phyloP scores from a whole-genome alignment of 2,888 invertebrate species.

The Dryomyza anilis region DNA sequence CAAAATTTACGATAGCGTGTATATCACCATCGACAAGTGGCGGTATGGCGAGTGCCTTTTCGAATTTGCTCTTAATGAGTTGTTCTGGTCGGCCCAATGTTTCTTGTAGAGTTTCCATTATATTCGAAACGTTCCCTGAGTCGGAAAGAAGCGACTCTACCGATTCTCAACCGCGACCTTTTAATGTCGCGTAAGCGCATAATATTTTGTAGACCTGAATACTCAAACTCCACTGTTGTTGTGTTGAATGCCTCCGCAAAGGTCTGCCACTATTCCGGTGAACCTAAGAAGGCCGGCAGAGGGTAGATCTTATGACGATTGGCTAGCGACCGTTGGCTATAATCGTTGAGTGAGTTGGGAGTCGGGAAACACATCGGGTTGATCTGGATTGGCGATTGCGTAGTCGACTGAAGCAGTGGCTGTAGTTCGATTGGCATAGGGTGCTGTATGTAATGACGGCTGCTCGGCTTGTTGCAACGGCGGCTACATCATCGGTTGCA shows the following conservation, averaged over 20 bases:
- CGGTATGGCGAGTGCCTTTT: background rate
- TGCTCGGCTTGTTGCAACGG: too few relatives aligned
- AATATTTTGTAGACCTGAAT: slow-evolving; percentile 22
- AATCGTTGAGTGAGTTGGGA: too few relatives aligned
- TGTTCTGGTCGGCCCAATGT: too few relatives aligned
- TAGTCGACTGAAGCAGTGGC: too few relatives aligned
- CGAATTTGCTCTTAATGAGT: background rate
- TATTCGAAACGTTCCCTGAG: background rate
- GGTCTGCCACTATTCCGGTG: slow-evolving; percentile 19
- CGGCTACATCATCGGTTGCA: too few relatives aligned
- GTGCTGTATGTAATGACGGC: too few relatives aligned
- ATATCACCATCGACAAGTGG: background rate
- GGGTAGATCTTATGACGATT: slow-evolving; percentile 1
- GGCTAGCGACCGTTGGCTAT: background rate
- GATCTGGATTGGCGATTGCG: too few relatives aligned
- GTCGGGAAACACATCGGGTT: too few relatives aligned
- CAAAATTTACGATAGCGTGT: background rate
- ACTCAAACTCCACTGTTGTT: slow-evolving; percentile 21
- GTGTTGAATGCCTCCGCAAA: slow-evolving; percentile 17
- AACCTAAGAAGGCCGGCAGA: slow-evolving; percentile 9
- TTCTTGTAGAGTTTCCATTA: background rate
- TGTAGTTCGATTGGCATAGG: too few relatives aligned
- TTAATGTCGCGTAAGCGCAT: slow-evolving; percentile 24
- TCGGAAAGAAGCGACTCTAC: slow-evolving; percentile 21
- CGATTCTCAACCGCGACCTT: slow-evolving; percentile 12